A percentile compares a stretch with the other conserved stretches of the same genome.
phyloP scores from a whole-genome alignment of 2,113 vertebrate species.

The Ploceus nigricollis region DNA sequence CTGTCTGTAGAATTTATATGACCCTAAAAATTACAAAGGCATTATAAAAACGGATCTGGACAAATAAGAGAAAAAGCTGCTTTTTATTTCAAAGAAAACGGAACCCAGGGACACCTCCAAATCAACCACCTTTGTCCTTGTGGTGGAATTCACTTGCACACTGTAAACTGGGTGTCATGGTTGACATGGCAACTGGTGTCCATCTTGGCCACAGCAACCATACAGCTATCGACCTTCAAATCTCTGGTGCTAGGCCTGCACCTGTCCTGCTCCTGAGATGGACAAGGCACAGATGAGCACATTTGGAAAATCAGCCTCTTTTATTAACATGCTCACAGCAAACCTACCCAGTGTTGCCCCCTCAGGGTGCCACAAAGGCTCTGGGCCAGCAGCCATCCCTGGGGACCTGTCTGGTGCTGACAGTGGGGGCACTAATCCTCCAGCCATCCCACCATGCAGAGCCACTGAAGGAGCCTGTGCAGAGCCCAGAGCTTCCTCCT shows the following conservation, averaged over 20 bases:
- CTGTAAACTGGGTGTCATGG: not conserved
- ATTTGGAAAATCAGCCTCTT: not conserved
- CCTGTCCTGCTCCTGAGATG: not conserved
- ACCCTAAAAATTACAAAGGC: not conserved
- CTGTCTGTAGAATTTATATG: not conserved
- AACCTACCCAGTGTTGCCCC: not conserved
- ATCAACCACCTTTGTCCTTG: not conserved
- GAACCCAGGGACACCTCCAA: not conserved
- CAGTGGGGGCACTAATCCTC: not conserved
- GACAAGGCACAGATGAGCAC: not conserved
- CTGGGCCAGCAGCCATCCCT: not conserved
- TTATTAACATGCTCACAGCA: not conserved
- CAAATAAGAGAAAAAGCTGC: not conserved
- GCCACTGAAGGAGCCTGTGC: too few relatives aligned
- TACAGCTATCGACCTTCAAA: not conserved
- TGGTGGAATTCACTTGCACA: not conserved
- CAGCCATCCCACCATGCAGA: too few relatives aligned
- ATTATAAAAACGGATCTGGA: not conserved
- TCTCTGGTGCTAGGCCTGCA: not conserved
- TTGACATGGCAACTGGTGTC: not conserved
- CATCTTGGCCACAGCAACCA: not conserved
- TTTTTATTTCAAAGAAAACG: not conserved
- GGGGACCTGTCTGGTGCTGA: too few relatives aligned
- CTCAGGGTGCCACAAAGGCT: not conserved
- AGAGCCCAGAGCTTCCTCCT: not conserved